Evolutionary conservation across 2,113 vertebrate species (phyloP).

Genomic region (Sinocyclocheilus rhinocerous): DNA sequence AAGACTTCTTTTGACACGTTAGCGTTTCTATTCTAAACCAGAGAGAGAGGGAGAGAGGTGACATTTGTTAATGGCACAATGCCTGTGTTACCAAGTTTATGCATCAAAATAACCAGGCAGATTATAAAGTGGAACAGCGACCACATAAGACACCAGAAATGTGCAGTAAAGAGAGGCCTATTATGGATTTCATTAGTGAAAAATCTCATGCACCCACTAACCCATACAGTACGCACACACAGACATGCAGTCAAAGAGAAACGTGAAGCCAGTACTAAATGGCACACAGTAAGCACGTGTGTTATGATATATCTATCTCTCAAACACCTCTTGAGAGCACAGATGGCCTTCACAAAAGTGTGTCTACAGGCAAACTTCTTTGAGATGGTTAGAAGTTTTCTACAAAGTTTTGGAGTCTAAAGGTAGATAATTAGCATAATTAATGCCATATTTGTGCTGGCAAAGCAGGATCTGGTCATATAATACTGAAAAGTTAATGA

Average conservation of each 20-base stretch:
- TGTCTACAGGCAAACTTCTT: not conserved
- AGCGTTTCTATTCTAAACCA: slow-evolving; percentile 50
- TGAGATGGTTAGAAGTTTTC: slow-evolving; percentile 65
- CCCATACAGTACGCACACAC: slow-evolving; percentile 16
- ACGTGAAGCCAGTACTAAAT: not conserved
- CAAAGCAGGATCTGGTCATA: not conserved
- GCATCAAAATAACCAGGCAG: slow-evolving; percentile 51
- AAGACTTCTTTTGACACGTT: slow-evolving; percentile 59
- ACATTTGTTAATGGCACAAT: slow-evolving; percentile 56
- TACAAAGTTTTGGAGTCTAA: slow-evolving; percentile 73
- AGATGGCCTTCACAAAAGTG: slow-evolving; percentile 11
- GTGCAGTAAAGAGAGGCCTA: slow-evolving; percentile 42
- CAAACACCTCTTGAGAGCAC: not conserved
- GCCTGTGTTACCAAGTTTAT: slow-evolving; percentile 45
- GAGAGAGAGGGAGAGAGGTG: slow-evolving; percentile 74
- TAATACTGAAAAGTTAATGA: not conserved
- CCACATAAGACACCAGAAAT: slow-evolving; percentile 43
- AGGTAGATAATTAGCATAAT: not conserved
- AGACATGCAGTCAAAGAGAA: not conserved
- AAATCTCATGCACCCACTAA: slow-evolving; percentile 1
- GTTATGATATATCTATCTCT: not conserved
- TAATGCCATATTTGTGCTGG: not conserved
- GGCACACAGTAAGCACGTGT: not conserved
- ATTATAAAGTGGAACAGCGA: slow-evolving; percentile 33
- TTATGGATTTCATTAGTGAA: slow-evolving; percentile 49